Evolutionary conservation across 2,888 invertebrate genomes (phyloP).

Genomic region (Cryptosula pallasiana): DNA sequence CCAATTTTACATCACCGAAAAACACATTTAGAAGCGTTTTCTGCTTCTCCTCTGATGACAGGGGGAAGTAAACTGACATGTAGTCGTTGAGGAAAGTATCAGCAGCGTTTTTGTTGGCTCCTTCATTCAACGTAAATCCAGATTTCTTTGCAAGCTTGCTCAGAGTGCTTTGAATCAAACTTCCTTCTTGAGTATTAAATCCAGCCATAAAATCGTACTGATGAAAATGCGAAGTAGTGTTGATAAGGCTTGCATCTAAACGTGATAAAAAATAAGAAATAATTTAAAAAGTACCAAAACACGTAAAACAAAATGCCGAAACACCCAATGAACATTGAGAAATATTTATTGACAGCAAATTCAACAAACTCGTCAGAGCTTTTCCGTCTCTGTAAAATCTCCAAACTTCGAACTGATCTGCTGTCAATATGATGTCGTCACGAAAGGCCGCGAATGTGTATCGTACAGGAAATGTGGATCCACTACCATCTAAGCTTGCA

Average conservation of each 20-base stretch:
- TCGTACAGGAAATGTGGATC: not conserved
- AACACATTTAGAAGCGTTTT: not conserved
- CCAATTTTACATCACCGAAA: not conserved
- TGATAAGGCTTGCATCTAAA: not conserved
- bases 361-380: too few relatives aligned
- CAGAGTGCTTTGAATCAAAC: not conserved
- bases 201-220: slow-evolving; percentile 1
- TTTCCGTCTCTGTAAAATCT: slow-evolving; percentile 1
- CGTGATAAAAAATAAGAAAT: too few relatives aligned
- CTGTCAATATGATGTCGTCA: not conserved
- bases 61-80: not conserved
- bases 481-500: not conserved
- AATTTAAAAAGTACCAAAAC: too few relatives aligned
- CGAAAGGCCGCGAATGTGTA: not conserved
- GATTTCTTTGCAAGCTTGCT: not conserved
- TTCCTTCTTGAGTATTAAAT: slow-evolving; percentile 14
- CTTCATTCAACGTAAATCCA: not conserved
- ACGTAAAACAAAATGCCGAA: too few relatives aligned
- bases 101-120: not conserved
- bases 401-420: not conserved
- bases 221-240: not conserved
- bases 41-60: not conserved
- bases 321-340: too few relatives aligned
- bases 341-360: too few relatives aligned
- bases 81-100: not conserved